Evolutionary conservation across 2,113 vertebrate species (phyloP).

Genomic region (Natator depressus): DNA sequence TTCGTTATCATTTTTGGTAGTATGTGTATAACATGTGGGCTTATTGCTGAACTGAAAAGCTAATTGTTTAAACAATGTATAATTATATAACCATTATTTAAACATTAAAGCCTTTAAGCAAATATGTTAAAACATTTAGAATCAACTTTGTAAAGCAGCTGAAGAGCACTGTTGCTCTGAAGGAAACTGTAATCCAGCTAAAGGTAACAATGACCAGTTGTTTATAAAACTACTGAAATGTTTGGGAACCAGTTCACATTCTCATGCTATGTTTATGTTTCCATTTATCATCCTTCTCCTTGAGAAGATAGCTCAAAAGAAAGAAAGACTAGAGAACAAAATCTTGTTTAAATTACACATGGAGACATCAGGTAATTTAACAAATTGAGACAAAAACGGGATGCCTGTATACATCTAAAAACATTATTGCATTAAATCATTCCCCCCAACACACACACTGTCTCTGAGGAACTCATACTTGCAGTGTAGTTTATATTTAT

Average conservation of each 20-base stretch:
- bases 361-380: constrained; percentile 80
- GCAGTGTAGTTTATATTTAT: constrained; percentile 46
- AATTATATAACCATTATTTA: constrained; percentile 73
- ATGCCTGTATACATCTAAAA: constrained; percentile 75
- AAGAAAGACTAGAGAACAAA: constrained; percentile 76
- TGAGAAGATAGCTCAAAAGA: constrained; percentile 79
- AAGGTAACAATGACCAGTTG: constrained; percentile 82
- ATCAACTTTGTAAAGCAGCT: constrained; percentile 69
- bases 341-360: constrained; percentile 82
- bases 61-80: constrained; percentile 67
- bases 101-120: constrained; percentile 74
- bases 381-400: constrained; percentile 76
- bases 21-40: constrained; percentile 29
- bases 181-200: constrained; percentile 69
- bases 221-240: constrained; percentile 83
- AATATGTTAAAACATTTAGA: constrained; percentile 76
- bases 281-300: constrained; percentile 82
- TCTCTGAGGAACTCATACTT: constrained; percentile 21
- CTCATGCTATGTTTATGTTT: constrained; percentile 82
- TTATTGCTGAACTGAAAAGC: constrained; percentile 61
- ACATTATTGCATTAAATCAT: constrained; percentile 77
- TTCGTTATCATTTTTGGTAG: constrained; percentile 43
- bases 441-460: constrained; percentile 51
- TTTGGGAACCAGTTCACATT: constrained; percentile 84
- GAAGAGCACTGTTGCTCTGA: constrained; percentile 69